Percentiles rank a stretch among this genome's conserved stretches.
These are phyloP conservation scores for Nemoura dubitans DNA, from an alignment of 2,888 invertebrate species.

Conservation along the genomic window DNA sequence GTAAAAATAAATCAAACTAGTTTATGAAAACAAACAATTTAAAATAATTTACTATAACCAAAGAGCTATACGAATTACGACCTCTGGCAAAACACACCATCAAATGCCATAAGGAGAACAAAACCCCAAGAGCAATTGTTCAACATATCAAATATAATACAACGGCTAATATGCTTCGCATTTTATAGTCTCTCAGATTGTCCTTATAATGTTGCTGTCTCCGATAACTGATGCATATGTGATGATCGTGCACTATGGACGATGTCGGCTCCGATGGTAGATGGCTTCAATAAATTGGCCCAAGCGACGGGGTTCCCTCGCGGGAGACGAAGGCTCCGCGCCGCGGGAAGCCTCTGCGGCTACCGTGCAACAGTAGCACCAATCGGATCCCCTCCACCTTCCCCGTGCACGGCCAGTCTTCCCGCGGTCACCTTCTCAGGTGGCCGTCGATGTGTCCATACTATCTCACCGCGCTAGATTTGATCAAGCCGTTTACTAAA, in stretches of 20 bases:
- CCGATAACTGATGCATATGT: neutral
- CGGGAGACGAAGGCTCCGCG: neutral
- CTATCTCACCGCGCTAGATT: neutral
- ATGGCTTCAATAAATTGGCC: conserved; percentile 35
- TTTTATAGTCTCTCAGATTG: neutral
- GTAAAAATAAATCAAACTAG: neutral
- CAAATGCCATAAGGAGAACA: neutral
- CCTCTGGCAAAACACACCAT: no score
- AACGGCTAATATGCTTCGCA: neutral
- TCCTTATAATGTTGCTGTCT: conserved; percentile 8
- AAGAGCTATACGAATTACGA: no score
- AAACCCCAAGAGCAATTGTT: neutral
- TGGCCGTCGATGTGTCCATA: neutral
- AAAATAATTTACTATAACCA: no score
- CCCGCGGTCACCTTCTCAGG: neutral
- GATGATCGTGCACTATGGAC: conserved; percentile 23
- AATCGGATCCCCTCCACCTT: neutral
- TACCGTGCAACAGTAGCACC: conserved; percentile 36
- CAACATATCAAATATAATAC: neutral
- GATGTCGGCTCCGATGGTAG: neutral
- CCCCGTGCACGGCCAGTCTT: neutral
- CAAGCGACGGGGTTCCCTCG: conserved; percentile 27
- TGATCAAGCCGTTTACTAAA: neutral
- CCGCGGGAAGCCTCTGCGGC: neutral
- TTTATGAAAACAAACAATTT: neutral